Conservation (phyloP, 2,888 invertebrate genomes). For the Congeria kusceri region DNA sequence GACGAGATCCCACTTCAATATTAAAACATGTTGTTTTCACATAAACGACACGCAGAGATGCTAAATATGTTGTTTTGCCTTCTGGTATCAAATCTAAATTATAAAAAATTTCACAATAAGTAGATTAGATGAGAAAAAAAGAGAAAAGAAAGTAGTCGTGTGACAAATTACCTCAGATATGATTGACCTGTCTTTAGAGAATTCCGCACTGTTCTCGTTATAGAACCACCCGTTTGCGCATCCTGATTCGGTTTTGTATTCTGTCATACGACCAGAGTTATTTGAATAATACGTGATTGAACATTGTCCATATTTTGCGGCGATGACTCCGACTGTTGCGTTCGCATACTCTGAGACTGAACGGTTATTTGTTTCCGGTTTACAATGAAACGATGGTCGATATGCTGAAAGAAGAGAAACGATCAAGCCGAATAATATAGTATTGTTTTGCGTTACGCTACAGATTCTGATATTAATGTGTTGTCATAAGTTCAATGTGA, state of each 20-base stretch:
- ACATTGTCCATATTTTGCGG: slow-evolving; percentile 50
- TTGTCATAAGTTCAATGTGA: neutral
- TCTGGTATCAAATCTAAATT: no score
- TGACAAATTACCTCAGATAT: slow-evolving; percentile 60
- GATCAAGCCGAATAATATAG: neutral
- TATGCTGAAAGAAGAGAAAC: slow-evolving; percentile 4
- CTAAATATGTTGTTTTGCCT: neutral
- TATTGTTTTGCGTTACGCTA: neutral
- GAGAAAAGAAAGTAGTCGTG: neutral
- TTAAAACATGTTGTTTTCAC: no score
- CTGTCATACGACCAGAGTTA: slow-evolving; percentile 14
- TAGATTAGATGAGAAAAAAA: neutral
- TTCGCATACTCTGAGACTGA: neutral
- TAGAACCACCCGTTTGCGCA: slow-evolving; percentile 61
- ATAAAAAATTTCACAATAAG: neutral
- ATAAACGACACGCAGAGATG: neutral
- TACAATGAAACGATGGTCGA: slow-evolving; percentile 16
- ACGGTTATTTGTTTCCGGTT: neutral
- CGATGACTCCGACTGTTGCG: neutral
- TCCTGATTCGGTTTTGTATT: slow-evolving; percentile 37
- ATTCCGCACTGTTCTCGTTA: slow-evolving; percentile 16
- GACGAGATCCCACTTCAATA: slow-evolving; percentile 77
- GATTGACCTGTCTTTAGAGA: slow-evolving; percentile 50
- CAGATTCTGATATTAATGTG: neutral
- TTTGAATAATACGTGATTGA: slow-evolving; percentile 40